Conservation (phyloP, 2,113 vertebrate genomes). For the Coptodon rendalli region DNA sequence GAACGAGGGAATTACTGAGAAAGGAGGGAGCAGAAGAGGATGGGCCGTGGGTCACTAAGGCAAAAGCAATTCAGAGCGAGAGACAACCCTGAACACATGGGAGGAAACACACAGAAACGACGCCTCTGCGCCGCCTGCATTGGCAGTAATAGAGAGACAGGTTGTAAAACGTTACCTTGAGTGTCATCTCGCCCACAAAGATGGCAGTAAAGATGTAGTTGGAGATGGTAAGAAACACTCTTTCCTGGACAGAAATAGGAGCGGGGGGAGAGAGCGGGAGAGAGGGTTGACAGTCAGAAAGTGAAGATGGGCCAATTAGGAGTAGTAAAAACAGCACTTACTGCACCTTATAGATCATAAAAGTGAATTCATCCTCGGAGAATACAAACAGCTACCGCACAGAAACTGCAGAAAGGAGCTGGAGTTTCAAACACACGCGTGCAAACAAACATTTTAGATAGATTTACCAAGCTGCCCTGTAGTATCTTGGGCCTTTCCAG, state of each 20-base stretch:
- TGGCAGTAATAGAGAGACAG: background rate
- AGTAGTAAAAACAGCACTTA: slow-evolving; percentile 3
- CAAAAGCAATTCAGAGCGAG: background rate
- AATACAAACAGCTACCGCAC: background rate
- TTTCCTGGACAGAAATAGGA: slow-evolving; percentile 73
- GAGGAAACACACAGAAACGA: background rate
- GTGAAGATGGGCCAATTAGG: background rate
- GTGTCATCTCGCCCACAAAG: slow-evolving; percentile 97
- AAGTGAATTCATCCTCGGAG: background rate
- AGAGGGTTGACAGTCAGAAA: background rate
- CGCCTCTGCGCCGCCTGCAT: background rate
- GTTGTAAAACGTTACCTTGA: slow-evolving; percentile 82
- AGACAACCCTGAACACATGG: background rate
- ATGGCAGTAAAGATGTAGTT: slow-evolving; percentile 99
- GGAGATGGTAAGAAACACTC: slow-evolving; percentile 96
- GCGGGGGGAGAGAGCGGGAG: background rate
- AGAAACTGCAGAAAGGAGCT: background rate
- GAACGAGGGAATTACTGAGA: slow-evolving; percentile 21
- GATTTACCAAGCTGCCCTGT: slow-evolving; percentile 89
- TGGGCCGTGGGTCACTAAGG: background rate
- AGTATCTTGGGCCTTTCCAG: slow-evolving; percentile 96
- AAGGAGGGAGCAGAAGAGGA: background rate
- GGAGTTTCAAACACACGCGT: background rate
- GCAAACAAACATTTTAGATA: background rate
- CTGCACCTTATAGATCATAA: slow-evolving; percentile 13